Percentiles rank a stretch among this genome's conserved stretches.
Evolutionary conservation across 2,113 vertebrate species (phyloP).

Genomic region (Illadopsis cleaveri): DNA sequence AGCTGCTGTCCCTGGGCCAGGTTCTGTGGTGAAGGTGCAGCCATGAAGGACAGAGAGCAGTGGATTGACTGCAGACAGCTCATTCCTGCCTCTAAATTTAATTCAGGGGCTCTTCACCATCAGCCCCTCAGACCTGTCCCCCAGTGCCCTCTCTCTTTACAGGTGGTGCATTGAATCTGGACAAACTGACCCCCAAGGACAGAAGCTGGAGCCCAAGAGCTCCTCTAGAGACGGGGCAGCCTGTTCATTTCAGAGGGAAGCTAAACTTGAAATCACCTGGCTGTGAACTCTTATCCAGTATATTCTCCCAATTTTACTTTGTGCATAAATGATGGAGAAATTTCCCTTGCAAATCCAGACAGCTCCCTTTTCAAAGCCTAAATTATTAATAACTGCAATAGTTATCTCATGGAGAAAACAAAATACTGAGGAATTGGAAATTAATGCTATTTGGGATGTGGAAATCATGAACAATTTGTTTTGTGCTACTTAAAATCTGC

Average conservation of each 20-base stretch:
- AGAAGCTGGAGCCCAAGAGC: not conserved
- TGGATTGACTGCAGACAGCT: not conserved
- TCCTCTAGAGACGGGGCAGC: not conserved
- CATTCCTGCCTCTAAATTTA: not conserved
- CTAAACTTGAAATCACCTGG: not conserved
- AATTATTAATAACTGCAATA: not conserved
- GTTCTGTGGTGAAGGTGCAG: not conserved
- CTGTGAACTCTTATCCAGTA: not conserved
- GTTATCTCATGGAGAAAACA: not conserved
- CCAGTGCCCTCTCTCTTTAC: not conserved
- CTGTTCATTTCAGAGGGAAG: not conserved
- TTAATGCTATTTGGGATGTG: not conserved
- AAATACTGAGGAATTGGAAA: not conserved
- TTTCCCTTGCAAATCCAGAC: conserved; percentile 10
- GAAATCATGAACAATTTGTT: not conserved
- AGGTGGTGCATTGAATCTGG: not conserved
- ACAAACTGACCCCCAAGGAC: not conserved
- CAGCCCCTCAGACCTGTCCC: not conserved
- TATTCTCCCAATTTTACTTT: not conserved
- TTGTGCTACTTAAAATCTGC: not conserved
- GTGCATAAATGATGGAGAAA: not conserved
- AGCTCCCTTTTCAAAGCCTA: not conserved
- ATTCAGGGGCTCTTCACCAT: not conserved
- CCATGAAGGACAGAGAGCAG: not conserved
- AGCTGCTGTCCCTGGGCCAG: not conserved